Evolutionary conservation across 2,888 invertebrate genomes (phyloP).

Genomic region (Rhagophthalmus giganteus): DNA sequence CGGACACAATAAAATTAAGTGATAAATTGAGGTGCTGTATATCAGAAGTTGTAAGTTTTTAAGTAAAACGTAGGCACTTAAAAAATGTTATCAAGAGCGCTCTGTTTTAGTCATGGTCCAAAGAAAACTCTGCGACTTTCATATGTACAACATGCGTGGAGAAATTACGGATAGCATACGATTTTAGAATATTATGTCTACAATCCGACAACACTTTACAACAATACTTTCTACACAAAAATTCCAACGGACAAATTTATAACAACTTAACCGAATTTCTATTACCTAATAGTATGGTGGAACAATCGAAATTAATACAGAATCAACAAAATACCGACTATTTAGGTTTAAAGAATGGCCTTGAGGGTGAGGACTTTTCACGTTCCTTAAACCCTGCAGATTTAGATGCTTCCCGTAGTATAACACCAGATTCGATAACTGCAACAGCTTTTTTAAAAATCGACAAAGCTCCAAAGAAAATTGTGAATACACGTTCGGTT

Average conservation of each 20-base stretch:
- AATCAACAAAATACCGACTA: conserved; percentile 14
- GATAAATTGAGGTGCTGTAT: conserved; percentile 30
- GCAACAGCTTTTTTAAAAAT: conserved; percentile 30
- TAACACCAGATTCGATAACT: conserved; percentile 23
- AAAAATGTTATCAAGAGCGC: not conserved
- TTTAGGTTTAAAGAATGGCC: conserved; percentile 18
- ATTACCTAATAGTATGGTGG: conserved; percentile 8
- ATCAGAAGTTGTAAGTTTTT: conserved; percentile 29
- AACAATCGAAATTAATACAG: conserved; percentile 14
- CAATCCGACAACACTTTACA: conserved; percentile 29
- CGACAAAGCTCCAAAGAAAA: conserved; percentile 27
- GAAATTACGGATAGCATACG: conserved; percentile 28
- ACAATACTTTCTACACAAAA: conserved; percentile 25
- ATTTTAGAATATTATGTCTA: conserved; percentile 29
- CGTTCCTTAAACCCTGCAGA: conserved; percentile 23
- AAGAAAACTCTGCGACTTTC: conserved; percentile 23
- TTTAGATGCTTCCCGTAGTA: conserved; percentile 21
- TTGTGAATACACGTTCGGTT: conserved; percentile 30
- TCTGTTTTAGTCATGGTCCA: conserved; percentile 25
- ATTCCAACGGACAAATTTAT: conserved; percentile 20
- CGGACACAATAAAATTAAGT: conserved; percentile 29
- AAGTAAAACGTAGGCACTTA: not conserved
- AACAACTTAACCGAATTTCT: conserved; percentile 15
- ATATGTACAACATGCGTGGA: conserved; percentile 29
- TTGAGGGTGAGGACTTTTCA: conserved; percentile 23